Percentiles rank a stretch among this genome's conserved stretches.
Evolutionary conservation across 2,113 vertebrate genomes (phyloP).

Genomic region (Mustela lutreola): DNA sequence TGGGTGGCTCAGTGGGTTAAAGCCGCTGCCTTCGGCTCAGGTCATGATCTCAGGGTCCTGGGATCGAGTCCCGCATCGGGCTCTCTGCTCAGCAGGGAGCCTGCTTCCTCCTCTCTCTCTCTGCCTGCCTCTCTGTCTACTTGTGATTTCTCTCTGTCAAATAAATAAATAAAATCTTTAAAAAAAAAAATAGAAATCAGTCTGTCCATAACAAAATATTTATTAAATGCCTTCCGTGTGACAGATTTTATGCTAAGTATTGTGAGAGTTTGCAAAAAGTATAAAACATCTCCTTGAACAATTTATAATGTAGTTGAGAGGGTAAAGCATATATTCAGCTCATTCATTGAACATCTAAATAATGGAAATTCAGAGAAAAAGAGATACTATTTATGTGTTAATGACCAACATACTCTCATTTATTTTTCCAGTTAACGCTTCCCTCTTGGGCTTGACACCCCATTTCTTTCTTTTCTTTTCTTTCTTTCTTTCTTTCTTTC

Average conservation of each 20-base stretch:
- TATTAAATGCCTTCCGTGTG: background rate
- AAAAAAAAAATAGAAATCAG: background rate
- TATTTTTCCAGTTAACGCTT: background rate
- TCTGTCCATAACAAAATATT: background rate
- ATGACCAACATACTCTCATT: background rate
- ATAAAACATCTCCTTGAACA: background rate
- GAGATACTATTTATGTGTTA: background rate
- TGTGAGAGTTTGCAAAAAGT: background rate
- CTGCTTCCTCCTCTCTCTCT: too few species aligned
- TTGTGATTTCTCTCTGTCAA: too few species aligned
- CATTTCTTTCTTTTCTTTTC: background rate
- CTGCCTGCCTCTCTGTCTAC: too few species aligned
- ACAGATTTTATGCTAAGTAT: background rate
- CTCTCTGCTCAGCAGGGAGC: too few species aligned
- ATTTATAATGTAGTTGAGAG: slow-evolving; percentile 29
- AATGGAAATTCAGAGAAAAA: background rate
- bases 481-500: too few species aligned
- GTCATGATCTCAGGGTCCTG: too few species aligned
- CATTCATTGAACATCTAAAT: background rate
- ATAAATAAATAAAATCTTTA: too few species aligned
- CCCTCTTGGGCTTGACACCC: background rate
- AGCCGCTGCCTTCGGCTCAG: too few species aligned
- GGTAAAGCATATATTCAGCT: background rate
- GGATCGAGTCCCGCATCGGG: too few species aligned
- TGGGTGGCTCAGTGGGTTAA: too few species aligned